Evolutionary conservation across 2,797 vertebrate species (phyloP), one percentile per base, ranked within the genome.

Genomic region (Channa striata): DNA sequence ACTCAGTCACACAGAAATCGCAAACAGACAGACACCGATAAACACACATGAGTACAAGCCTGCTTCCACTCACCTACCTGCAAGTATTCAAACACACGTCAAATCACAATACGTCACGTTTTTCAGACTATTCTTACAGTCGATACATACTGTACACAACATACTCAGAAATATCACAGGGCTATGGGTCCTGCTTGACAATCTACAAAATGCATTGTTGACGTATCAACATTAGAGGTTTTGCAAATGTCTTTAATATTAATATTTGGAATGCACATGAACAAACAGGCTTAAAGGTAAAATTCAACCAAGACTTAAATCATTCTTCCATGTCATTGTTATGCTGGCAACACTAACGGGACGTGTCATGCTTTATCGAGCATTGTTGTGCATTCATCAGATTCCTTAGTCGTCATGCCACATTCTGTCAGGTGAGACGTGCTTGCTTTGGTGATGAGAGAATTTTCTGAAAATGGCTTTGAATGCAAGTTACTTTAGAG

Each of bases 51-150:
- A 23, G 9, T 23, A 60, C 54, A 62, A 40, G 25, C 42, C 33
- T 43, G 57, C 42, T 65, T 21, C 17, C 59, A 78, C 66, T 49
- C 62, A 86, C 80, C 59, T 62, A 62, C 49, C 56, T 59, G 49
- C 59, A 73, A 16, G 60, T 59, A 62, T 43, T 30, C 57, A 30
- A 30, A 65, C 42, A 81, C 34, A 69, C 51, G n/a, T 54, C 33
- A 60, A n/a, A n/a, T 42, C 49, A 59, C 25, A 80, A n/a, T 57
- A 48, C 42, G 44, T 59, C 13, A 40, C 8, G 21, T 30, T 19
- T 64, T 39, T 53, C 44, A 58, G 11, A 36, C 1, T 30, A 60
- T 53, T 74, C 21, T 79, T 43, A 69, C 54, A 62, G 60, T 63
- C 48, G 10, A 61, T 25, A 40, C 57, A 71, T 7, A 59, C 25